Base-by-base conservation (phyloP, 2,797 vertebrate species). In the Eleutherodactylus coqui region DNA sequence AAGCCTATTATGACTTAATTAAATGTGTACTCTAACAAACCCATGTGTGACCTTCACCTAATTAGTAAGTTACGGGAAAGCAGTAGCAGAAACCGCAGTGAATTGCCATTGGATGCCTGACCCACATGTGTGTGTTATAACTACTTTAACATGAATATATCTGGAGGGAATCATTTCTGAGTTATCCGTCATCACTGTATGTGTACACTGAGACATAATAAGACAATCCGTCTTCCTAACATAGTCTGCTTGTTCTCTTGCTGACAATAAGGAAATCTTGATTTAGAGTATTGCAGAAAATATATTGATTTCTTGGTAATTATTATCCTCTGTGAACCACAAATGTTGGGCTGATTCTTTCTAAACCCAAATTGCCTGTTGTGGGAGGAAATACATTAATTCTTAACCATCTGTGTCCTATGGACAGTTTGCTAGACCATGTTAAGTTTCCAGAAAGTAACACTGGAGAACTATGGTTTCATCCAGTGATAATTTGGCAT, bases 61-160 rank as follows among this genome's bases (percentile, higher is more conserved):
- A 60, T 83, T 83, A 75, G 82, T 21, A 62, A 19, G 70, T 76
- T 47, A 49, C 55, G 51, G 82, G 34, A 64, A 76, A 84, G 27
- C 70, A 64, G 82, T 77, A 77, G 73, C 83, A 77, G 29, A 69
- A 49, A 51, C 45, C 60, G 29, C 32, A 64, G 49, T 62, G 27
- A 84, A 64, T 62, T 64, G 55, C 75, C 32, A 51, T 34, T 62
- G 24, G 21, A 67, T 51, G 29, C 16, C 55, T 76, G 29, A 84
- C 41, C 53, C 7, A 1, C 75, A n/a, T 38, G 27, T 38, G 24
- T 70, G 45, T 55, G 75, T 21, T 78, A 19, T 45, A 67, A 60
- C 58, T 41, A 41, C 45, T 69, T 64, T 34, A 67, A n/a, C 43
- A 76, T 79, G 75, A 14, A 53, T 53, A 43, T 84, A 69, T 41